These are phyloP conservation scores for Griposia aprilina DNA, from an alignment of 2,888 invertebrate genomes.

Conservation along the genomic window DNA sequence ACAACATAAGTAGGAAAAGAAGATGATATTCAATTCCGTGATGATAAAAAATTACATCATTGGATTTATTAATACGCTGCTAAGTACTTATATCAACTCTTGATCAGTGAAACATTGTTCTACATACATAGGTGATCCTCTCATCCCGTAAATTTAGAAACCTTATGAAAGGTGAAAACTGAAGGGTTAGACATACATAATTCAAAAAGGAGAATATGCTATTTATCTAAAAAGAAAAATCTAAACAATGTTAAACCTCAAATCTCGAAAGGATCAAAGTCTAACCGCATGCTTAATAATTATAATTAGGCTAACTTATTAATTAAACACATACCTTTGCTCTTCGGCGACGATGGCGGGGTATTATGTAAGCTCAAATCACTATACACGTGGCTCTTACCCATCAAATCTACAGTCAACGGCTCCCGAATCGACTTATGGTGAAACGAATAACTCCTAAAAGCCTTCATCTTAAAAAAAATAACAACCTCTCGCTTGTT, in stretches of 20 bases:
- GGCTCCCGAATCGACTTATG: constrained; percentile 73
- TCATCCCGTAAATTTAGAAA: not conserved
- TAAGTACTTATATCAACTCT: not conserved
- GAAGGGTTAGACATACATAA: not conserved
- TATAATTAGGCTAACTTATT: constrained; percentile 5
- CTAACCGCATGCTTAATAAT: not conserved
- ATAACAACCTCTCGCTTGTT: constrained; percentile 47
- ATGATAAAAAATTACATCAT: too few species aligned
- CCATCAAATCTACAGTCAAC: constrained; percentile 78
- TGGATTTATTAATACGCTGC: not conserved
- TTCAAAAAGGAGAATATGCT: not conserved
- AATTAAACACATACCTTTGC: constrained; percentile 79
- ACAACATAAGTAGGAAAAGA: too few species aligned
- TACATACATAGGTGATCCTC: not conserved
- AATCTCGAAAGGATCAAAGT: not conserved
- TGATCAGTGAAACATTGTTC: not conserved
- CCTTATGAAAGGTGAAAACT: not conserved
- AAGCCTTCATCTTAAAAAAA: constrained; percentile 74
- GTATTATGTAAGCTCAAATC: constrained; percentile 73
- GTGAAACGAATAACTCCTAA: constrained; percentile 74
- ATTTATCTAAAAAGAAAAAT: not conserved
- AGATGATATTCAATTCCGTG: too few species aligned
- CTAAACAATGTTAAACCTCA: not conserved
- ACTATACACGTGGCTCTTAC: constrained; percentile 72
- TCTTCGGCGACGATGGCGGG: constrained; percentile 84